These are phyloP conservation scores for Odontocerum albicorne DNA, from an alignment of 2,888 invertebrate genomes.

Conservation along the genomic window DNA sequence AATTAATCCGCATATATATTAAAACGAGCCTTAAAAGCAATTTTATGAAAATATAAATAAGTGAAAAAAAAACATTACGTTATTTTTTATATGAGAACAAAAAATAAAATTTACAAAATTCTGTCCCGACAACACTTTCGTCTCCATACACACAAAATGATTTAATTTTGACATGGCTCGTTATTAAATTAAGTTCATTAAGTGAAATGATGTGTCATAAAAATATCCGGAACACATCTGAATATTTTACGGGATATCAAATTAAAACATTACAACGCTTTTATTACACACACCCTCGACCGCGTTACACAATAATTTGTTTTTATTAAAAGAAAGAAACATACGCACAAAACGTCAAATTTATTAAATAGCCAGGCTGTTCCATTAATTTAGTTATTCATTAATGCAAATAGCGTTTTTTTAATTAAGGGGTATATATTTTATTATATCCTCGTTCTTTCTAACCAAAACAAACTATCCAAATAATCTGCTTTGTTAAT, in stretches of 20 bases:
- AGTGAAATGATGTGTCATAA: not conserved
- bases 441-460: too few relatives aligned
- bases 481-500: too few relatives aligned
- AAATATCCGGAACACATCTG: not conserved
- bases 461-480: too few relatives aligned
- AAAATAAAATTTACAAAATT: too few relatives aligned
- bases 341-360: conserved; percentile 13
- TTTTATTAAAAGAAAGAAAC: conserved; percentile 6
- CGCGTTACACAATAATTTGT: conserved; percentile 11
- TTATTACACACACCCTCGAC: conserved; percentile 9
- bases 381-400: conserved; percentile 15
- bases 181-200: not conserved
- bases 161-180: not conserved
- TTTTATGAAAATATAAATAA: too few relatives aligned
- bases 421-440: too few relatives aligned
- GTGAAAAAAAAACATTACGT: too few relatives aligned
- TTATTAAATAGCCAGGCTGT: conserved; percentile 3
- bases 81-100: too few relatives aligned
- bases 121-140: too few relatives aligned
- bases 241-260: conserved; percentile 14
- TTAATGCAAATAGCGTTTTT: conserved; percentile 31
- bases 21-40: too few relatives aligned
- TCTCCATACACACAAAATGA: too few relatives aligned
- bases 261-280: conserved; percentile 17
- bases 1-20: too few relatives aligned